Evolutionary conservation across 2,113 vertebrate genomes (phyloP).

Genomic region (Chunga burmeisteri): DNA sequence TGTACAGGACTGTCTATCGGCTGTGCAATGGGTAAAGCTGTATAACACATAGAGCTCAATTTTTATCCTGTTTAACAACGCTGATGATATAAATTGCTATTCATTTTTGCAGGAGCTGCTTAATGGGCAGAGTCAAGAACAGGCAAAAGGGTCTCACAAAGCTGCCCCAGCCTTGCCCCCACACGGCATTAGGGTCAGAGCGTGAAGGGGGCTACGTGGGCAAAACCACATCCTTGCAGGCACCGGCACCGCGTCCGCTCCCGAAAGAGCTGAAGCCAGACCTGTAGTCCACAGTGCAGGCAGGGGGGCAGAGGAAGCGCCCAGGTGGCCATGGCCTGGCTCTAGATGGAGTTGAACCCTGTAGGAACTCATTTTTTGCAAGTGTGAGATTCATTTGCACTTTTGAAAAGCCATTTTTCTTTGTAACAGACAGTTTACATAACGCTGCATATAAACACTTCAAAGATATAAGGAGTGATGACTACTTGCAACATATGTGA

Average conservation of each 20-base stretch:
- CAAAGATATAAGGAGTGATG: not conserved
- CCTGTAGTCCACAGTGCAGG: not conserved
- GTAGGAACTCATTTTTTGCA: not conserved
- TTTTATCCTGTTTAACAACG: not conserved
- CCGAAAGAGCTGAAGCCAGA: not conserved
- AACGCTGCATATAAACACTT: not conserved
- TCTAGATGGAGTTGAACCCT: not conserved
- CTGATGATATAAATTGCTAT: not conserved
- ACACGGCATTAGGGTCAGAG: not conserved
- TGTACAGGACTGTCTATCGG: accelerated
- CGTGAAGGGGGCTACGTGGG: accelerated
- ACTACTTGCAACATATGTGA: not conserved
- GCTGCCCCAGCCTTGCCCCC: not conserved
- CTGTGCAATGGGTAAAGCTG: not conserved
- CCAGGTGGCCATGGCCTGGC: not conserved
- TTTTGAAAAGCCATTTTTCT: not conserved
- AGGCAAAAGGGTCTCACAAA: not conserved
- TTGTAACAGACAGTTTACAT: not conserved
- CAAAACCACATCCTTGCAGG: not conserved
- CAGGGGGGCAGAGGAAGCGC: accelerated
- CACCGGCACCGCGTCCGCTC: accelerated
- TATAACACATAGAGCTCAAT: accelerated
- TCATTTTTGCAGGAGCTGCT: not conserved
- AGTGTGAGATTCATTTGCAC: not conserved
- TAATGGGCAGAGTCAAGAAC: not conserved